Evolutionary conservation across 2,888 invertebrate species (phyloP).

Genomic region (Patella pellucida): DNA sequence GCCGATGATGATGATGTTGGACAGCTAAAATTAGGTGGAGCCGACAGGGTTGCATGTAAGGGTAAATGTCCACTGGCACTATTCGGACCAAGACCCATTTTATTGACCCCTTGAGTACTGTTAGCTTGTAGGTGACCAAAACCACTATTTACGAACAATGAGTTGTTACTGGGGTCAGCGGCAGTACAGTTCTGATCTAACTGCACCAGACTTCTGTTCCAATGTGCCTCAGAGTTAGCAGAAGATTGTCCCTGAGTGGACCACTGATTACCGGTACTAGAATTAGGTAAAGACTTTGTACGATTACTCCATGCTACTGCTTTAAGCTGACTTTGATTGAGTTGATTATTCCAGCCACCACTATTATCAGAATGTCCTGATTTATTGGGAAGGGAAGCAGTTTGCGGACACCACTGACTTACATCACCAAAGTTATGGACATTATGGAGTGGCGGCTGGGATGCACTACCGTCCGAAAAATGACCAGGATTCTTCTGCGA

Average conservation of each 20-base stretch:
- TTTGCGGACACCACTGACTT: not conserved
- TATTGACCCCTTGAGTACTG: not conserved
- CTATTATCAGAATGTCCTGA: not conserved
- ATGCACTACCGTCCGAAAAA: not conserved
- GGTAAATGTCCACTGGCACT: conserved; percentile 46
- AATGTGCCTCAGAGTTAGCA: not conserved
- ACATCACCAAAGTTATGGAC: not conserved
- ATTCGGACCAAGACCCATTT: not conserved
- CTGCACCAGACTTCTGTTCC: not conserved
- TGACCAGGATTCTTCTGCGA: not conserved
- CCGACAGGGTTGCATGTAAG: conserved; percentile 66
- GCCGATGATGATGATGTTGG: conserved; percentile 24
- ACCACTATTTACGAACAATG: not conserved
- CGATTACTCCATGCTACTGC: not conserved
- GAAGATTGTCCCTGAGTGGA: not conserved
- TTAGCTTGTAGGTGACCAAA: not conserved
- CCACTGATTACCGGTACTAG: not conserved
- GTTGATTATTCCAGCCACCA: not conserved
- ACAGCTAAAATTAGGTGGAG: conserved; percentile 61
- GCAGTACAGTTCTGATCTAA: not conserved
- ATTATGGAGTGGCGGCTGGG: not conserved
- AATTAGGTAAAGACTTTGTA: not conserved
- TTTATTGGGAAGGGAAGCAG: not conserved
- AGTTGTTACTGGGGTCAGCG: not conserved
- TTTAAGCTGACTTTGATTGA: not conserved